Base-by-base conservation (phyloP, 2,888 invertebrate species). In the Hypercompe scribonia region DNA sequence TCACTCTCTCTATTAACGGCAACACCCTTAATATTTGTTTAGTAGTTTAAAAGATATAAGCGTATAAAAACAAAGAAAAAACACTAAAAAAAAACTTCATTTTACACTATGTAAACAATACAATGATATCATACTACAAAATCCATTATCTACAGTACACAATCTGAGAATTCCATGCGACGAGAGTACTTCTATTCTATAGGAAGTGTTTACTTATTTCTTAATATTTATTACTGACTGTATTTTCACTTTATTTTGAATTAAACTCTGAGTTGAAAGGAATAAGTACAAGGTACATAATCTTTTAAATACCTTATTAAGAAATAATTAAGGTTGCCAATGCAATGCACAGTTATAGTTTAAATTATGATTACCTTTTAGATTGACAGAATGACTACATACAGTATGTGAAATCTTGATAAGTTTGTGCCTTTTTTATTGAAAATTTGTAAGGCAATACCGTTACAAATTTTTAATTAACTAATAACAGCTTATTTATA, bases 401-500 rank as follows among this genome's bases (percentile, higher is more conserved):
- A 54, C 10, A 54, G 5, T n/a, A 11, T 7, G 15, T 63, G 31
- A 28, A 31, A 15, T 63, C 28, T 63, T 63, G 4, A 15, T 63
- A 33, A 63, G 15, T 33, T 21, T 33, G 31, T 63, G 21, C 24
- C 21, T 24, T 50, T 50, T 21, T 50, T 21, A 50, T 50, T 15
- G 8, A 39, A 8, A 11, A 24, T 24, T 18, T 46, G 3, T 21
- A 21, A 21, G n/a, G n/a, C 21, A 1, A 33, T 21, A 11, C 11
- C n/a, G 33, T 4, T 46, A 28, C 24, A 21, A 39, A 66, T 31
- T 5, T 31, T 24, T 39, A 71, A 79, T 75, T 65, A 74, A 82
- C 80, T 67, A 13, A 33, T 65, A 74, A 72, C 69, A 75, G 42
- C 65, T 76, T 72, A 77, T 79, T 46, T 71, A 81, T 76, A 71